Percentiles rank a stretch among this genome's conserved stretches.
Evolutionary conservation across 1,140 invertebrate species (phyloP).

Genomic region (Nasonia vitripennis): DNA sequence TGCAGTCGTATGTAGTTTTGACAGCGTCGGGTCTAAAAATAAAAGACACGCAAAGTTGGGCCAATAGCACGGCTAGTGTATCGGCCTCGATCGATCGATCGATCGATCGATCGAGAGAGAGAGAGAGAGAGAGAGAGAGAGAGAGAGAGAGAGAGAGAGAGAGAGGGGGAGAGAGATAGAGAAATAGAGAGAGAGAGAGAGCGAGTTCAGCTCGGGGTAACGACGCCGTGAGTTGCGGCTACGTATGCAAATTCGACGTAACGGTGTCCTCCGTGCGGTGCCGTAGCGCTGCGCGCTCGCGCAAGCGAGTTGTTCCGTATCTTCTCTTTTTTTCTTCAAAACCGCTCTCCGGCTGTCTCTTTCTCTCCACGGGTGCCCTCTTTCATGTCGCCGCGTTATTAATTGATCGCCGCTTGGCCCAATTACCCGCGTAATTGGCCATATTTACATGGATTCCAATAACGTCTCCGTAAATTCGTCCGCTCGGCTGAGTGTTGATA

Average conservation of each 20-base stretch:
- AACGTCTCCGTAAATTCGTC: background rate
- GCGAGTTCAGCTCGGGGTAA: constrained; percentile 15
- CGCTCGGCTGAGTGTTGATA: background rate
- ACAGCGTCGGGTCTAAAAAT: no score
- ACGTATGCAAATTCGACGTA: constrained; percentile 45
- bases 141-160: background rate
- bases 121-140: background rate
- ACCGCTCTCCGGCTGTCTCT: background rate
- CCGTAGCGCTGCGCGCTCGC: background rate
- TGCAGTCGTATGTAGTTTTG: no score
- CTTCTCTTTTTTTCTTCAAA: background rate
- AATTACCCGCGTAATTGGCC: constrained; percentile 7
- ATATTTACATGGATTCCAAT: constrained; percentile 23
- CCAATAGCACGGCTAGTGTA: background rate
- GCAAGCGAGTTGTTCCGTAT: background rate
- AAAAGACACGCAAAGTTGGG: no score
- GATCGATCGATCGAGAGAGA: no score
- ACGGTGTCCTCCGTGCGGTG: constrained; percentile 15
- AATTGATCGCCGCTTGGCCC: constrained; percentile 3
- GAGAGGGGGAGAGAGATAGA: background rate
- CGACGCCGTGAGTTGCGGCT: background rate
- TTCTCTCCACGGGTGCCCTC: background rate
- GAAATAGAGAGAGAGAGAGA: background rate
- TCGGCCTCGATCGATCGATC: no score
- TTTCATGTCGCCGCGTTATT: constrained; percentile 25